Percentiles rank a stretch among this genome's conserved stretches.
These are phyloP conservation scores for Ceramica pisi DNA, from an alignment of 2,888 invertebrate species.

Conservation along the genomic window DNA sequence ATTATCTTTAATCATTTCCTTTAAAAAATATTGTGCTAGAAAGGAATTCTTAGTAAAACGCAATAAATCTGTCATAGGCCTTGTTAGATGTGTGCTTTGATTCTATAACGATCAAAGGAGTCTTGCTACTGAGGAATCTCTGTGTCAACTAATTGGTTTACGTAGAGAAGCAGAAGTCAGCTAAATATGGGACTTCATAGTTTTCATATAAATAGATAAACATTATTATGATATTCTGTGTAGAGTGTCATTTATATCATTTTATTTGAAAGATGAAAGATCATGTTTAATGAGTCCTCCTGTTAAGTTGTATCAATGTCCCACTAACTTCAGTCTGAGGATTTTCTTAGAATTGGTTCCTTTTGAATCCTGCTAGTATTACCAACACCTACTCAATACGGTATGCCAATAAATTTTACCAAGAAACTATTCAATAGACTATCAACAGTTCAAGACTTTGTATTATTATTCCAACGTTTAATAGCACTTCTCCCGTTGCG, in stretches of 20 bases:
- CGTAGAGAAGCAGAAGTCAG: constrained; percentile 75
- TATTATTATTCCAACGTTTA: constrained; percentile 22
- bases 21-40: constrained; percentile 75
- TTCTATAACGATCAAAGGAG: constrained; percentile 86
- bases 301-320: not conserved
- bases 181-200: constrained; percentile 74
- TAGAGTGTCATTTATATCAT: not conserved
- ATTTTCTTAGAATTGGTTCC: constrained; percentile 15
- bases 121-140: constrained; percentile 77
- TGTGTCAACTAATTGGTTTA: constrained; percentile 86
- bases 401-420: constrained; percentile 10
- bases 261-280: constrained; percentile 11
- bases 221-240: constrained; percentile 25
- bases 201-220: constrained; percentile 26
- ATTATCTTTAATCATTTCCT: constrained; percentile 73
- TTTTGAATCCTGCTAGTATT: constrained; percentile 10
- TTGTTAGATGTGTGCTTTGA: constrained; percentile 86
- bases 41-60: constrained; percentile 79
- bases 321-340: not conserved
- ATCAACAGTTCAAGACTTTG: constrained; percentile 27
- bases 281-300: not conserved
- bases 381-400: constrained; percentile 6
- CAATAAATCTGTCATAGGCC: constrained; percentile 88
- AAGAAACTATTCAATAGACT: constrained; percentile 29
- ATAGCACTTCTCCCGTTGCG: constrained; percentile 23